Percentiles rank a stretch among this genome's conserved stretches.
Evolutionary conservation across 2,797 vertebrate species (phyloP).

Genomic region (Phylloscopus collybita): DNA sequence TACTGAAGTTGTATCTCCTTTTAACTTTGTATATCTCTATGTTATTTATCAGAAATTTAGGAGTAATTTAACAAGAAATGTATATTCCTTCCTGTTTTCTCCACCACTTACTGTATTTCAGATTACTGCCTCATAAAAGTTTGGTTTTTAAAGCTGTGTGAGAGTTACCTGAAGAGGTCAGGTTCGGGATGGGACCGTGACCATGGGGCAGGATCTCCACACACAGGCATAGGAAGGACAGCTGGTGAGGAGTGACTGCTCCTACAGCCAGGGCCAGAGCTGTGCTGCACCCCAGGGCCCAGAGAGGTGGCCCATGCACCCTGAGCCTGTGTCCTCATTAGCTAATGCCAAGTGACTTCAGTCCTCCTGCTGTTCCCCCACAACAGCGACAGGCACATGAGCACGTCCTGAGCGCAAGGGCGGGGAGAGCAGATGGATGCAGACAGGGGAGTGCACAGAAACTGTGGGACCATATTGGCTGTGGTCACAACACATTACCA

Average conservation of each 20-base stretch:
- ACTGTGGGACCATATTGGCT: background rate
- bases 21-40: background rate
- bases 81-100: background rate
- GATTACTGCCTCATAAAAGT: background rate
- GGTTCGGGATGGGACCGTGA: background rate
- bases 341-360: background rate
- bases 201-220: background rate
- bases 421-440: conserved; percentile 34
- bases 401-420: background rate
- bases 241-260: accelerated
- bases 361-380: background rate
- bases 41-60: background rate
- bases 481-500: background rate
- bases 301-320: accelerated
- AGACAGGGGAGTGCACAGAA: background rate
- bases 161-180: background rate
- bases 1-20: background rate
- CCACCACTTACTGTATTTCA: background rate
- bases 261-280: background rate
- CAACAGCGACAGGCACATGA: background rate
- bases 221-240: accelerated
- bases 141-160: background rate
- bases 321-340: accelerated
- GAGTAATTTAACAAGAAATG: background rate
- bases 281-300: background rate